A percentile compares a stretch with the other conserved stretches of the same genome.
These are phyloP conservation scores for Cranoglanis bouderius DNA, from an alignment of 2,113 vertebrate species.

Conservation along the genomic window DNA sequence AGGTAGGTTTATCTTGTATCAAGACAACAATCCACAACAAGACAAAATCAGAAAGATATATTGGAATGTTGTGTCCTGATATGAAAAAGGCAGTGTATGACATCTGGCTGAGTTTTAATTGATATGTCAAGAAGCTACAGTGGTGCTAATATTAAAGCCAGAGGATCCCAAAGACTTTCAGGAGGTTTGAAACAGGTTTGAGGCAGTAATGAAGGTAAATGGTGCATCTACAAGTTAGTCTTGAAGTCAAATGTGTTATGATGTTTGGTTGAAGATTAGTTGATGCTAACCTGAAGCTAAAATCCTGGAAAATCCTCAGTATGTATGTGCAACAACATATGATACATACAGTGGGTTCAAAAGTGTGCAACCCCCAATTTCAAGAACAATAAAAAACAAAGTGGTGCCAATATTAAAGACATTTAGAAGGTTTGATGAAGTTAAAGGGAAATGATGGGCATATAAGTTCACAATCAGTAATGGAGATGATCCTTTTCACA, in stretches of 20 bases:
- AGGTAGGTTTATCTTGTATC: not conserved
- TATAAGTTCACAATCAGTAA: not conserved
- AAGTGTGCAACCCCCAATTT: not conserved
- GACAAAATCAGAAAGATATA: not conserved
- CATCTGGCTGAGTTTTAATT: not conserved
- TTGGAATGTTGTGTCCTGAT: not conserved
- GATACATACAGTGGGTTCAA: no score
- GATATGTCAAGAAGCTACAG: not conserved
- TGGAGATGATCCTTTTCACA: not conserved
- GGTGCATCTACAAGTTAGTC: no score
- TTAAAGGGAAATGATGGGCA: not conserved
- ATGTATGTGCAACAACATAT: not conserved
- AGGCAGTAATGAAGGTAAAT: not conserved
- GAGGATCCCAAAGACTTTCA: not conserved
- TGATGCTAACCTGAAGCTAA: not conserved
- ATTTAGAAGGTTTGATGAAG: not conserved
- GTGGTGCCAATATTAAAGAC: not conserved
- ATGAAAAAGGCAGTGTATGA: not conserved
- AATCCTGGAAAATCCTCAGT: not conserved
- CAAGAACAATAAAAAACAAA: not conserved
- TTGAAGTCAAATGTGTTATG: not conserved
- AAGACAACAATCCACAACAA: not conserved
- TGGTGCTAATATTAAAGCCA: not conserved
- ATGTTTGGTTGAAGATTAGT: not conserved
- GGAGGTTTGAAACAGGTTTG: not conserved